These are phyloP conservation scores for Creontiades dilutus DNA, from an alignment of 2,888 invertebrate species.

Conservation along the genomic window DNA sequence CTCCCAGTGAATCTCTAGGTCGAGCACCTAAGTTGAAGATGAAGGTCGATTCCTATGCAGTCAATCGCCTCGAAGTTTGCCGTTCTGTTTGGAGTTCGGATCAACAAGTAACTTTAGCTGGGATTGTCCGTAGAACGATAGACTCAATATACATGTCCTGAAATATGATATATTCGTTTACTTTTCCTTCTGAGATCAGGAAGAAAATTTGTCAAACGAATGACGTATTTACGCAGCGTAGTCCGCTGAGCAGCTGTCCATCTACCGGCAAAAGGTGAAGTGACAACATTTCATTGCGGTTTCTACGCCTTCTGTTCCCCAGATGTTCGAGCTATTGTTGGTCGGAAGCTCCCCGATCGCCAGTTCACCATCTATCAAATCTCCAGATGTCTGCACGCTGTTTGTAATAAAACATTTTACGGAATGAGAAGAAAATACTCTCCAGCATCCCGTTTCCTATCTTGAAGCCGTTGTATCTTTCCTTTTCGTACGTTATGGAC, in stretches of 20 bases:
- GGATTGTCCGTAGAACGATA: neutral
- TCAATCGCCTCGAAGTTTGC: too few relatives aligned
- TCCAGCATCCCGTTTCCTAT: too few relatives aligned
- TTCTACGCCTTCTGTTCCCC: conserved; percentile 14
- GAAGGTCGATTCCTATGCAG: too few relatives aligned
- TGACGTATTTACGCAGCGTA: neutral
- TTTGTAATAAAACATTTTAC: too few relatives aligned
- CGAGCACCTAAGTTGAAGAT: too few relatives aligned
- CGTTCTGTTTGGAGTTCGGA: too few relatives aligned
- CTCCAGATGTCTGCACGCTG: neutral
- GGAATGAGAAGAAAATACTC: too few relatives aligned
- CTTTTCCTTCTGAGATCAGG: neutral
- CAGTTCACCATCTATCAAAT: neutral
- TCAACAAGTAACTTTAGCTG: too few relatives aligned
- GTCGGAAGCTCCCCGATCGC: neutral
- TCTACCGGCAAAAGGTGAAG: neutral
- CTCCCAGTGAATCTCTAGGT: too few relatives aligned
- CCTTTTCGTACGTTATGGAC: too few relatives aligned
- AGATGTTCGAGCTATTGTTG: conserved; percentile 3
- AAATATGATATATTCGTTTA: neutral
- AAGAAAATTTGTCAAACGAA: neutral
- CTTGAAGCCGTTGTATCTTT: too few relatives aligned
- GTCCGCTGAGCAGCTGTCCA: neutral
- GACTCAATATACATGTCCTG: neutral
- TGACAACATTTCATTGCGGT: neutral